These are phyloP conservation scores for Pantala flavescens DNA, from an alignment of 1,140 invertebrate species.

Conservation along the genomic window DNA sequence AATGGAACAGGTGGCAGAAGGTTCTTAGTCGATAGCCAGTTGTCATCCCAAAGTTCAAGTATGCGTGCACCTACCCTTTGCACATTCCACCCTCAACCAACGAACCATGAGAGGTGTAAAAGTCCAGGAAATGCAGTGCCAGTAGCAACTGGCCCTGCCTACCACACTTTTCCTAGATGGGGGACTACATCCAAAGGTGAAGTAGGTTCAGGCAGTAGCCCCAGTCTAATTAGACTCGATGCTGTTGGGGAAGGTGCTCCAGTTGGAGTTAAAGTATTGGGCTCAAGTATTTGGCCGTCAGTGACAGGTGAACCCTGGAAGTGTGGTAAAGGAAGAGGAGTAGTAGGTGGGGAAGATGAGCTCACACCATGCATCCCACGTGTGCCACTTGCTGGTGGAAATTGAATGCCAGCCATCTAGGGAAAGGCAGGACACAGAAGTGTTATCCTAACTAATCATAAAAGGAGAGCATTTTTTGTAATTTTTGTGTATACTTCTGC, in stretches of 20 bases:
- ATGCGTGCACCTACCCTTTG: neutral
- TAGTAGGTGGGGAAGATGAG: neutral
- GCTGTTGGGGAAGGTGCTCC: neutral
- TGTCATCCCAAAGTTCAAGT: neutral
- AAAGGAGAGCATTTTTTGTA: neutral
- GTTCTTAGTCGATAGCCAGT: constrained; percentile 1
- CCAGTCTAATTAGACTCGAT: neutral
- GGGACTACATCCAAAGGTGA: neutral
- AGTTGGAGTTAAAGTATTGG: neutral
- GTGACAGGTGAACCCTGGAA: neutral
- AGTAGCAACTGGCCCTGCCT: neutral
- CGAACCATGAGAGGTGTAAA: neutral
- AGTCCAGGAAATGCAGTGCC: neutral
- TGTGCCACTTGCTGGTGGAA: neutral
- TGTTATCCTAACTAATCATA: no score
- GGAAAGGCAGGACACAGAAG: no score
- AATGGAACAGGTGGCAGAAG: neutral
- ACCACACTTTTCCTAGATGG: neutral
- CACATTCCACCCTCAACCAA: constrained; percentile 4
- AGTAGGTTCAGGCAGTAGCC: neutral
- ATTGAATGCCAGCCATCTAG: neutral
- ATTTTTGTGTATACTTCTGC: neutral
- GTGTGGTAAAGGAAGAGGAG: neutral
- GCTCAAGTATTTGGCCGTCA: constrained; percentile 4
- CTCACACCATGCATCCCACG: neutral